These are phyloP conservation scores for Symphodus melops DNA, from an alignment of 2,113 vertebrate species.

Conservation along the genomic window DNA sequence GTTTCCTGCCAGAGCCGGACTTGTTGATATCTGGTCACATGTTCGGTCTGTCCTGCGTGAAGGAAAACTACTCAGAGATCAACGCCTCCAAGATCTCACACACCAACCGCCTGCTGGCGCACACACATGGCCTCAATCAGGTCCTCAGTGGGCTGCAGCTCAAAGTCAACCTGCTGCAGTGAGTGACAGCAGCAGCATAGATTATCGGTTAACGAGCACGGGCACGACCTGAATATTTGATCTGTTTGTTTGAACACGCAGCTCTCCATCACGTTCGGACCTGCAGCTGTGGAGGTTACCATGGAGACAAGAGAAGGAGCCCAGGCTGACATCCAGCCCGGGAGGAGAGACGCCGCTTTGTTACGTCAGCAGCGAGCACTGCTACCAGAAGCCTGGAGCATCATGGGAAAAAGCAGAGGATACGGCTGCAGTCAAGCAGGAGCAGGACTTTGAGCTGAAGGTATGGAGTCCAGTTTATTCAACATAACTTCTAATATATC, in stretches of 20 bases:
- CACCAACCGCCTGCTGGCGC: constrained; percentile 91
- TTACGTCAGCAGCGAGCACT: constrained; percentile 98
- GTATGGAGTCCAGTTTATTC: constrained; percentile 23
- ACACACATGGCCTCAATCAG: constrained; percentile 89
- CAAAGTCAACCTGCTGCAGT: constrained; percentile 96
- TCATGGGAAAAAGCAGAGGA: constrained; percentile 79
- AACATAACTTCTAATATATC: too few relatives aligned
- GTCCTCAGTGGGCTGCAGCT: constrained; percentile 94
- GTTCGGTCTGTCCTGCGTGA: constrained; percentile 93
- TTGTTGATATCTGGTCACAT: constrained; percentile 93
- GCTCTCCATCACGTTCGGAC: constrained; percentile 92
- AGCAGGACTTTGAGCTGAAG: constrained; percentile 41
- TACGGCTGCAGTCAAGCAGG: constrained; percentile 71
- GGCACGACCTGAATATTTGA: accelerated
- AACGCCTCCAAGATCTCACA: constrained; percentile 94
- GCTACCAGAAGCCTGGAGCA: constrained; percentile 96
- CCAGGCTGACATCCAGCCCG: constrained; percentile 21
- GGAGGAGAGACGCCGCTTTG: constrained; percentile 75
- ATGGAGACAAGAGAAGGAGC: constrained; percentile 87
- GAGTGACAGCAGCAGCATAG: constrained; percentile 72
- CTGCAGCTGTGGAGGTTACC: constrained; percentile 95
- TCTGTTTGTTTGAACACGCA: constrained; percentile 55
- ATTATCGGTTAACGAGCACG: too few relatives aligned
- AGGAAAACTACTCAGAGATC: constrained; percentile 94
- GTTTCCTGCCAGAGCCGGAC: constrained; percentile 92